Evolutionary conservation across 2,888 invertebrate genomes (phyloP), one percentile per base, ranked within the genome.

Genomic region (Leucoptera coffeella): DNA sequence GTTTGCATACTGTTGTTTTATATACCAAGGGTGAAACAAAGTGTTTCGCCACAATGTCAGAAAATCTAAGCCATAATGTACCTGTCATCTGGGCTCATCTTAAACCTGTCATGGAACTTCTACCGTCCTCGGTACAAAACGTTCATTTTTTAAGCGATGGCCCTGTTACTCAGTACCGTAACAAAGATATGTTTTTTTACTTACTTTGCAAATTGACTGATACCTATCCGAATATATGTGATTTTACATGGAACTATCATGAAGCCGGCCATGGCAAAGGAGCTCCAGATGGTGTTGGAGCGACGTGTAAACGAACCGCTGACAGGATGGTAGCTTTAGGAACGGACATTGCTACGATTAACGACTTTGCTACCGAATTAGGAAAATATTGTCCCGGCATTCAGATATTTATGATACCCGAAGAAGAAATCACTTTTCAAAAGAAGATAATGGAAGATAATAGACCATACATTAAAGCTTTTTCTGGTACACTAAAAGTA

Each of bases 231-330:
- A 29, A 33, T 32, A 31, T 32, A 30, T 28, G 14, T 30, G 19
- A 33, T 27, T 32, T 34, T 26, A 36, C 36, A 13, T 40, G 37
- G 38, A 38, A 42, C 26, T 38, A 31, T 22, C 23, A 25, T 27
- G 33, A 36, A 30, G 29, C 30, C 10, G 35, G 36, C 14, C 36
- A 38, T 28, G 35, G 35, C 10, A 35, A 36, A 33, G 34, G 38
- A 17, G 17, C 17, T 17, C 9, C 17, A 17, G 36, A 36, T 31
- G 32, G 36, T 28, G 30, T 35, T 21, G 34, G 37, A 27, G 35
- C 24, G 15, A 30, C 32, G 23, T 30, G 31, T 26, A 38, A 39
- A 35, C 26, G 37, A 32, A 33, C n/a, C n/a, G n/a, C 10, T 8
- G 22, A 22, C 22, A 5, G 9, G 9, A 9, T 17, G 6, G 9